Evolutionary conservation across 2,797 vertebrate genomes (phyloP), one percentile per base, ranked within the genome.

Genomic region (Steatocranus sp.): DNA sequence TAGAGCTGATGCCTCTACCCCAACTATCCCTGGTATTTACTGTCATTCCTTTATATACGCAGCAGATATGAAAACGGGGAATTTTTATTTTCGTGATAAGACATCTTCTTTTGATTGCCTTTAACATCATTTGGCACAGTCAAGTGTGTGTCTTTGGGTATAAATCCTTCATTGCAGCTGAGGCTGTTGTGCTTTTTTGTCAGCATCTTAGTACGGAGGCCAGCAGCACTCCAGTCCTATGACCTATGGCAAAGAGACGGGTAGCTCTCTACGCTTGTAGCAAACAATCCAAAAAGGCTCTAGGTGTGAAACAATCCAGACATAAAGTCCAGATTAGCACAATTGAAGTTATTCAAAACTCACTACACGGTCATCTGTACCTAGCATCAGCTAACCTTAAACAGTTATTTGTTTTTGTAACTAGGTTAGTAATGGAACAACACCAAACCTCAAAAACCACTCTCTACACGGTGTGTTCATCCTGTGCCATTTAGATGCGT

Each of bases 131-230:
- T 79, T 88, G 86, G 87, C 81, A 18, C 20, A 3, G 11, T 49
- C 54, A 56, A 4, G 3, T 78, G 3, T 77, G 46, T 70, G 5
- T 79, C 68, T 88, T 49, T 83, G 27, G 17, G 68, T 79, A 58
- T 54, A 90, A 85, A 85, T 86, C 70, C 70, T 77, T 53, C 73
- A 68, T 41, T 83, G 73, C 75, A 51, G 79, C 18, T 3, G 75
- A 85, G 46, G 61, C 49, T 76, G 75, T 87, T 84, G 36, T 80
- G 77, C 7, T 82, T 83, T 86, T 85, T 84, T 87, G 50, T 85
- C 76, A 66, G 58, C 4, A 50, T 58, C 80, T 91, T 83, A 85
- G 61, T 85, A 82, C 9, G 7, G 41, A 11, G 81, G 90, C 82
- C 88, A 91, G 80, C 66, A 78, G 41, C 86, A 49, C 79, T 80